phyloP scores from a whole-genome alignment of 30 jellyfish, hydroid and myxozoan species.

The Chironex yamaguchii region DNA sequence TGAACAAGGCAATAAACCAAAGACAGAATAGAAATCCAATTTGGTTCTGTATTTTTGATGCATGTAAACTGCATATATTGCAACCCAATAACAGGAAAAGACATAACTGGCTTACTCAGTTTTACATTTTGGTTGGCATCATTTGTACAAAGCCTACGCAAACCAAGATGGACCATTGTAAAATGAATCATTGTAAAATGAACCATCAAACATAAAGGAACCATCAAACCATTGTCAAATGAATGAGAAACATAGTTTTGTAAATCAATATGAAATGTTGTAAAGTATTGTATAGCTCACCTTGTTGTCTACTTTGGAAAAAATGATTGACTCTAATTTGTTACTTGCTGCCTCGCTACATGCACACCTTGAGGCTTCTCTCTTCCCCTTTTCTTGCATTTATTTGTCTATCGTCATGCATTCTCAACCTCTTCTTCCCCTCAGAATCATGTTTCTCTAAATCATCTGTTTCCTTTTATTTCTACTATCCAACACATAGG shows the following conservation, averaged over 20 bases:
- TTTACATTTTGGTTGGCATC: too few species aligned
- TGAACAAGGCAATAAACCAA: too few species aligned
- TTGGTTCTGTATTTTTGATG: too few species aligned
- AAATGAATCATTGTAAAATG: too few species aligned
- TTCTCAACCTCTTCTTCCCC: slow-evolving; percentile 6
- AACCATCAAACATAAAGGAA: background rate
- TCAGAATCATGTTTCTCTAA: background rate
- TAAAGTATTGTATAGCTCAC: slow-evolving; percentile 5
- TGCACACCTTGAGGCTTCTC: background rate
- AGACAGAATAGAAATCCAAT: too few species aligned
- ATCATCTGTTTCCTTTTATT: slow-evolving; percentile 4
- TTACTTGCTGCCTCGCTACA: slow-evolving; percentile 10
- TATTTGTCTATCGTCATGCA: slow-evolving; percentile 14
- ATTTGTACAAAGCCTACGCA: too few species aligned
- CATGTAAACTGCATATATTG: too few species aligned
- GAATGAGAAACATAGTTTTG: background rate
- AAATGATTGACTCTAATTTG: background rate
- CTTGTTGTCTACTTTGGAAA: background rate
- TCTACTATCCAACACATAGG: slow-evolving; percentile 8
- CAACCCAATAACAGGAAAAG: too few species aligned
- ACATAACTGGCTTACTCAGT: too few species aligned
- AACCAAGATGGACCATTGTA: too few species aligned
- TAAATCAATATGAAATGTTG: slow-evolving; percentile 7
- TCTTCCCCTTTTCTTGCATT: too few species aligned
- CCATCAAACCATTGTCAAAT: background rate